phyloP scores from a whole-genome alignment of 2,888 invertebrate species.

The Phania funesta region DNA sequence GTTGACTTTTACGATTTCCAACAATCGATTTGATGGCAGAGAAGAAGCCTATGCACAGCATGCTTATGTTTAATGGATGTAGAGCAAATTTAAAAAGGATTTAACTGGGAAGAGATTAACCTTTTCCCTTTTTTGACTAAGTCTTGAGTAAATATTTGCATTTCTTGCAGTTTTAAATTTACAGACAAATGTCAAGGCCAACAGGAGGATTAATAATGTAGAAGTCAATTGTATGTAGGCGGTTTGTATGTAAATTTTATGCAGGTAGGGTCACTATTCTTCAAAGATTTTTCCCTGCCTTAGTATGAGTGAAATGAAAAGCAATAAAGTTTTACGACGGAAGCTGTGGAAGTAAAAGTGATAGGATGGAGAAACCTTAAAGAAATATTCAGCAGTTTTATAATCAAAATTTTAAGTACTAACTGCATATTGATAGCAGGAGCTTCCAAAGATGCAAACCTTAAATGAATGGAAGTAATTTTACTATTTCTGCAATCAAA shows the following conservation, averaged over 20 bases:
- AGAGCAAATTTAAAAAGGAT: conserved; percentile 50
- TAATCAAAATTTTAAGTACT: no score
- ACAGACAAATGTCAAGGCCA: conserved; percentile 73
- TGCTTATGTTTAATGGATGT: neutral
- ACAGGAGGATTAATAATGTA: conserved; percentile 41
- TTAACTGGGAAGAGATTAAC: conserved; percentile 58
- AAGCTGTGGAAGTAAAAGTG: neutral
- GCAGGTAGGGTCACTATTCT: neutral
- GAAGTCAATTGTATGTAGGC: conserved; percentile 48
- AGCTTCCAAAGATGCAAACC: no score
- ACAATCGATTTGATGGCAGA: conserved; percentile 32
- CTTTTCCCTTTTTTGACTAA: conserved; percentile 33
- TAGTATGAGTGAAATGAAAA: conserved; percentile 5
- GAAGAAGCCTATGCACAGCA: conserved; percentile 5
- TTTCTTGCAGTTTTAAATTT: conserved; percentile 67
- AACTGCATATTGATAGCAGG: no score
- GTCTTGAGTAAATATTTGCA: conserved; percentile 73
- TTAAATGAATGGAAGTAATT: no score
- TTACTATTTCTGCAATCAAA: no score
- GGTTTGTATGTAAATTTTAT: conserved; percentile 28
- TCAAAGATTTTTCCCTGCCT: neutral
- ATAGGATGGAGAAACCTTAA: neutral
- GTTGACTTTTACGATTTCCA: conserved; percentile 41
- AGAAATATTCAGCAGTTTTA: no score
- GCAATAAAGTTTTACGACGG: neutral